phyloP scores from a whole-genome alignment of 1,140 invertebrate species.

The Ctenoplectra terminalis region DNA sequence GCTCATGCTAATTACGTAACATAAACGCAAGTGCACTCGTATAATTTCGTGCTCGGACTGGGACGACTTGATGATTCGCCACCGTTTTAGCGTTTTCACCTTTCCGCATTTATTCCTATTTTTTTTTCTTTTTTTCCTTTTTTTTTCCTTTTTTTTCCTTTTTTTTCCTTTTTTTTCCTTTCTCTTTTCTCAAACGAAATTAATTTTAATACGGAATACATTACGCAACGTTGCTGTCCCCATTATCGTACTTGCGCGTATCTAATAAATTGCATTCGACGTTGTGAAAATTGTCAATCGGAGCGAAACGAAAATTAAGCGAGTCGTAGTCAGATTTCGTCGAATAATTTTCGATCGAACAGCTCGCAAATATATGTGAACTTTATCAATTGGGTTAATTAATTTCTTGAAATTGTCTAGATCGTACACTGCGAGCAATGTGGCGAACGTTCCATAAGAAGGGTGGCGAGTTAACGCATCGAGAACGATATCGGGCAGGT shows the following conservation, averaged over 20 bases:
- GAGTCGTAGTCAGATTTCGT: no score
- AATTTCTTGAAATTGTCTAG: not conserved
- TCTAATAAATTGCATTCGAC: not conserved
- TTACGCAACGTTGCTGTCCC: no score
- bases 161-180: no score
- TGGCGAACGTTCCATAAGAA: not conserved
- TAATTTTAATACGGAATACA: no score
- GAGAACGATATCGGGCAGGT: not conserved
- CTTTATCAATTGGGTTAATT: constrained; percentile 2
- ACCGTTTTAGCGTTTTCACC: not conserved
- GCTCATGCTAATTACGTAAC: constrained; percentile 43
- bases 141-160: not conserved
- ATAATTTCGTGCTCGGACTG: constrained; percentile 17
- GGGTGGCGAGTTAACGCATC: not conserved
- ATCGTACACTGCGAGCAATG: not conserved
- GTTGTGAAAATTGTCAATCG: no score
- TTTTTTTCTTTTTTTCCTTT: not conserved
- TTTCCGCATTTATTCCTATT: no score
- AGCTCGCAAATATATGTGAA: not conserved
- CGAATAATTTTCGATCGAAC: not conserved
- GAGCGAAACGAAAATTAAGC: not conserved
- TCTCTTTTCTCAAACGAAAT: not conserved
- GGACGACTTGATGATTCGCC: not conserved
- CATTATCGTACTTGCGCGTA: no score
- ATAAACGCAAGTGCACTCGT: constrained; percentile 26